Conservation (phyloP, 1,140 invertebrate genomes). For the Diorhabda elongata region DNA sequence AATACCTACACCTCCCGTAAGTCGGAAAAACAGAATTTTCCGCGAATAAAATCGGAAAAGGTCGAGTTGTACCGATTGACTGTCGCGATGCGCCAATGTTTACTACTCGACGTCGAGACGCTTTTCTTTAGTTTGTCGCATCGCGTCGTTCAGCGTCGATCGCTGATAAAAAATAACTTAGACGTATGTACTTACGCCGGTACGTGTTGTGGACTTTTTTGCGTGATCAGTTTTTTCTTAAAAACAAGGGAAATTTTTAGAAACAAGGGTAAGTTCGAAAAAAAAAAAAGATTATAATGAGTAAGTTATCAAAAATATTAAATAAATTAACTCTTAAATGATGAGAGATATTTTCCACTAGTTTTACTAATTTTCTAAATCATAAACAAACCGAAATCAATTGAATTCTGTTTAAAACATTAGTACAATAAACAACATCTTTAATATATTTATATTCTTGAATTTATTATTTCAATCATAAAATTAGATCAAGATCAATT, state of each 20-base stretch:
- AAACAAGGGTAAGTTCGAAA: not conserved
- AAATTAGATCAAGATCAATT: too few species aligned
- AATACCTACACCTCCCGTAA: conserved; percentile 1
- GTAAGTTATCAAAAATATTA: too few species aligned
- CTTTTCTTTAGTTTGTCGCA: conserved; percentile 41
- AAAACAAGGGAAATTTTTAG: not conserved
- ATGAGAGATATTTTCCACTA: too few species aligned
- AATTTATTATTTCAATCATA: too few species aligned
- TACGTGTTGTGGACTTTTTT: conserved; percentile 8
- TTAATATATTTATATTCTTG: too few species aligned
- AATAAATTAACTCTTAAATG: too few species aligned
- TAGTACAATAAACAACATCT: too few species aligned
- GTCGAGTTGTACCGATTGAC: conserved; percentile 27
- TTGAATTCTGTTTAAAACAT: too few species aligned
- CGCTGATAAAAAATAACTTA: not conserved
- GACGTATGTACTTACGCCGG: not conserved
- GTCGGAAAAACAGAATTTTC: conserved; percentile 1
- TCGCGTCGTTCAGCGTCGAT: conserved; percentile 25
- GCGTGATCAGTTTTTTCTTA: not conserved
- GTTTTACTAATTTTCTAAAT: too few species aligned
- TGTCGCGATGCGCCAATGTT: conserved; percentile 43
- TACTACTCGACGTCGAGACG: conserved; percentile 38
- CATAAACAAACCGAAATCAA: too few species aligned
- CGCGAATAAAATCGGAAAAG: conserved; percentile 19
- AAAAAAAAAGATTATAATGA: too few species aligned